These are phyloP conservation scores for Margarornis squamiger DNA, from an alignment of 2,797 vertebrate genomes.

Conservation along the genomic window DNA sequence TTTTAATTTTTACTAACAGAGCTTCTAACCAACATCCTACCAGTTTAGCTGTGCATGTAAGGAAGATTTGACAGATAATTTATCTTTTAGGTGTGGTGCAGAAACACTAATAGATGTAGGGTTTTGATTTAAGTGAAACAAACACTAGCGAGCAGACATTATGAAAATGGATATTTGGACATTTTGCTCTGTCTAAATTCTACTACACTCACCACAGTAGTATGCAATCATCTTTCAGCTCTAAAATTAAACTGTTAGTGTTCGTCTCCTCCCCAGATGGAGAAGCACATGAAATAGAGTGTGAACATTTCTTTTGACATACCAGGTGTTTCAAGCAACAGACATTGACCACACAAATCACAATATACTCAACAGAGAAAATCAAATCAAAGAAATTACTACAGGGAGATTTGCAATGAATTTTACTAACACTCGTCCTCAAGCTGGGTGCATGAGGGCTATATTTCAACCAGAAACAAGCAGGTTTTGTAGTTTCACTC, in stretches of 20 bases:
- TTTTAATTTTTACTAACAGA: neutral
- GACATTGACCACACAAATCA: neutral
- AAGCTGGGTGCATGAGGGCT: neutral
- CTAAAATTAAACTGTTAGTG: neutral
- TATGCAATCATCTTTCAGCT: neutral
- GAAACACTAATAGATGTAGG: neutral
- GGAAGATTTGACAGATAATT: conserved; percentile 24
- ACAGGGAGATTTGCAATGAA: neutral
- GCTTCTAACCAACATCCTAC: neutral
- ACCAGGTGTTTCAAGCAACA: neutral
- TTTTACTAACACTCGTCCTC: neutral
- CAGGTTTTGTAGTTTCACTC: neutral
- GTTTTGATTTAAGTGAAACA: neutral
- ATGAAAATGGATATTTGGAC: neutral
- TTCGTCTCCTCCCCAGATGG: neutral
- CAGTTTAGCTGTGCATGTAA: conserved; percentile 7
- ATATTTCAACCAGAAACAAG: neutral
- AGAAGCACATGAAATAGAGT: neutral
- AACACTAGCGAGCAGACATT: neutral
- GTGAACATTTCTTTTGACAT: neutral
- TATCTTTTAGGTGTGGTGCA: neutral
- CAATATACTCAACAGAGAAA: neutral
- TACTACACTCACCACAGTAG: neutral
- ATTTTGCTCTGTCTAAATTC: neutral
- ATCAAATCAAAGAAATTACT: neutral